These are phyloP conservation scores for Melieria omissa DNA, from an alignment of 2,888 invertebrate genomes.

Conservation along the genomic window DNA sequence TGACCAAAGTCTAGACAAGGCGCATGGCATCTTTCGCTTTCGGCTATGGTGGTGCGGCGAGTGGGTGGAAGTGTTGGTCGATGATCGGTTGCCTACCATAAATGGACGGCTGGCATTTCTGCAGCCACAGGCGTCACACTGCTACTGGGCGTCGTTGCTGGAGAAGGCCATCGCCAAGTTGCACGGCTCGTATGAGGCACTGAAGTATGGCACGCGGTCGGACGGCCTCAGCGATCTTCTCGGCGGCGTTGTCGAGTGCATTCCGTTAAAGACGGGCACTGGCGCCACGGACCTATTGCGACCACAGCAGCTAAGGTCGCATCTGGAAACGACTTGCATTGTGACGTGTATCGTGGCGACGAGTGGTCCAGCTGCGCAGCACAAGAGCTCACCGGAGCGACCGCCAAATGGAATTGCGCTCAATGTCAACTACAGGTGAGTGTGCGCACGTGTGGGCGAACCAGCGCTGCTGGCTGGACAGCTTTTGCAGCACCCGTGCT, in stretches of 20 bases:
- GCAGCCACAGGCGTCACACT: conserved; percentile 81
- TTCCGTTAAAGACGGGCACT: conserved; percentile 75
- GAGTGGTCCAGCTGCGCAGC: conserved; percentile 64
- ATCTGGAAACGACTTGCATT: conserved; percentile 85
- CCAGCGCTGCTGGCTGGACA: conserved; percentile 10
- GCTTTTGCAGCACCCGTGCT: not conserved
- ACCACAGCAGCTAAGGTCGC: conserved; percentile 72
- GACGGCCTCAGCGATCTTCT: conserved; percentile 90
- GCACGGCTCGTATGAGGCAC: conserved; percentile 92
- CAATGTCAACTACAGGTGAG: conserved; percentile 78
- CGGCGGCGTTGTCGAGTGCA: conserved; percentile 88
- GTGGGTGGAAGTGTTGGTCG: conserved; percentile 90
- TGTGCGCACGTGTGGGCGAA: conserved; percentile 24
- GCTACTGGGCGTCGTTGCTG: conserved; percentile 88
- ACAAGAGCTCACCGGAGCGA: conserved; percentile 73
- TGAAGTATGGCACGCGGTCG: conserved; percentile 89
- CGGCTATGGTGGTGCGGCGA: conserved; percentile 94
- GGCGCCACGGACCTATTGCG: conserved; percentile 72
- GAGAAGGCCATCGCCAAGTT: conserved; percentile 97
- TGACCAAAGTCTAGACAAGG: conserved; percentile 82
- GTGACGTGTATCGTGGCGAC: conserved; percentile 77
- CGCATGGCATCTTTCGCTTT: conserved; percentile 86
- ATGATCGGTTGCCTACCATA: conserved; percentile 89
- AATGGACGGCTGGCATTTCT: conserved; percentile 88
- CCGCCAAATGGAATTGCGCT: conserved; percentile 76